Percentiles rank a stretch among this genome's conserved stretches.
phyloP scores from a whole-genome alignment of 2,888 invertebrate species.

The Sphaeridia pumilis region DNA sequence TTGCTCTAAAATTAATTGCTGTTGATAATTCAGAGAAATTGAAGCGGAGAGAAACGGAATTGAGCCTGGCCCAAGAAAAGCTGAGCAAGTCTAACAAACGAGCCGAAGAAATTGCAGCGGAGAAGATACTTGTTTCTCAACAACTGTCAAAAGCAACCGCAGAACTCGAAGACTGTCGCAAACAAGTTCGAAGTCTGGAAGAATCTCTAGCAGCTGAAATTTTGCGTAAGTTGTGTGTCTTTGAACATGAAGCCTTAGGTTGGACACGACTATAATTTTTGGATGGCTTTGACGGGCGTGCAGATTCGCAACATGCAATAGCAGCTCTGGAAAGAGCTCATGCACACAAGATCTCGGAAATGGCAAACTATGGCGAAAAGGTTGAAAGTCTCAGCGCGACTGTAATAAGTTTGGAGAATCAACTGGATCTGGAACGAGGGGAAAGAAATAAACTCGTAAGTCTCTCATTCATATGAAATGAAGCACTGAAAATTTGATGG shows the following conservation, averaged over 20 bases:
- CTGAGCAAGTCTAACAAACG: slow-evolving; percentile 1
- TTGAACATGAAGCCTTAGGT: background rate
- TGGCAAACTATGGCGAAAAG: slow-evolving; percentile 3
- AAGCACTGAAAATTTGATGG: too few relatives aligned
- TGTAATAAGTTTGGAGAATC: background rate
- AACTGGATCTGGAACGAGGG: background rate
- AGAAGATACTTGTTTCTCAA: background rate
- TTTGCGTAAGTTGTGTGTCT: slow-evolving; percentile 10
- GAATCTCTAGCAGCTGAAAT: slow-evolving; percentile 16
- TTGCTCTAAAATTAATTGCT: slow-evolving; percentile 1
- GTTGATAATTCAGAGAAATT: slow-evolving; percentile 6
- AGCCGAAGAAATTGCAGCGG: background rate
- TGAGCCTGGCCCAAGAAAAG: background rate
- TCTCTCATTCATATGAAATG: too few relatives aligned
- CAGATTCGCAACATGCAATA: slow-evolving; percentile 16
- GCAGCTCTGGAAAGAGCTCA: slow-evolving; percentile 8
- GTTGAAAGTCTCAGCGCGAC: slow-evolving; percentile 10
- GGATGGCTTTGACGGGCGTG: background rate
- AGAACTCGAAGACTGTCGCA: slow-evolving; percentile 6
- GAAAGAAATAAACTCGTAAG: slow-evolving; percentile 9
- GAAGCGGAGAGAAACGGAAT: slow-evolving; percentile 6
- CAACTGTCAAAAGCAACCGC: background rate
- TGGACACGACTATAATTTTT: background rate
- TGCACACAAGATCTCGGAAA: slow-evolving; percentile 10
- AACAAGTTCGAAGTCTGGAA: slow-evolving; percentile 11